phyloP scores from a whole-genome alignment of 2,888 invertebrate species.

The Agriopis marginaria region DNA sequence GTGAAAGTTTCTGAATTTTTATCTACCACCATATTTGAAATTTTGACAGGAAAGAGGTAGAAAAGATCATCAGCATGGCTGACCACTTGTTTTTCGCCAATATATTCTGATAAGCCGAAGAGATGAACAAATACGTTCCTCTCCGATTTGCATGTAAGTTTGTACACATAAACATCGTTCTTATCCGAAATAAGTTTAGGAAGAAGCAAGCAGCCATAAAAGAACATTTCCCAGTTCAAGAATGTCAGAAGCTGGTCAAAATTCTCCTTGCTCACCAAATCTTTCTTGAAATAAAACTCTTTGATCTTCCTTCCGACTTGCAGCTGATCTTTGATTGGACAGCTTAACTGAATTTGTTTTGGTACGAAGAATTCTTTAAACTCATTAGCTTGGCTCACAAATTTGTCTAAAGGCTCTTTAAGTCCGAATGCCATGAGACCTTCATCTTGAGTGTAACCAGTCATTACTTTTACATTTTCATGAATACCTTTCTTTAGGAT shows the following conservation, averaged over 20 bases:
- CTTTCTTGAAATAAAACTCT: slow-evolving; percentile 59
- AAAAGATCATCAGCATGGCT: slow-evolving; percentile 62
- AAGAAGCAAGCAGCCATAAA: slow-evolving; percentile 52
- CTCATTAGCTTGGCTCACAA: slow-evolving; percentile 53
- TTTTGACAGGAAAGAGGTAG: slow-evolving; percentile 59
- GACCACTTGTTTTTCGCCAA: slow-evolving; percentile 47
- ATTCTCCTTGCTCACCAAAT: slow-evolving; percentile 50
- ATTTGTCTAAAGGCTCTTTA: slow-evolving; percentile 41
- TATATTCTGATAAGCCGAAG: slow-evolving; percentile 43
- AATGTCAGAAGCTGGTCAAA: slow-evolving; percentile 51
- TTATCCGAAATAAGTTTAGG: slow-evolving; percentile 54
- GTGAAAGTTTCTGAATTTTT: slow-evolving; percentile 54
- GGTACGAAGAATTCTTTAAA: slow-evolving; percentile 63
- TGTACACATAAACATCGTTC: slow-evolving; percentile 62
- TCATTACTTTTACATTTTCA: slow-evolving; percentile 87
- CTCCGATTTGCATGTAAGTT: slow-evolving; percentile 64
- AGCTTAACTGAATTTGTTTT: slow-evolving; percentile 50
- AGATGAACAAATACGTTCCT: slow-evolving; percentile 55
- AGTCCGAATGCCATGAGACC: slow-evolving; percentile 69
- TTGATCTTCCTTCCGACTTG: slow-evolving; percentile 58
- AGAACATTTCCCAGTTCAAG: slow-evolving; percentile 53
- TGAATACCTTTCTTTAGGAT: slow-evolving; percentile 77
- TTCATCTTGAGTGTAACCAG: slow-evolving; percentile 90
- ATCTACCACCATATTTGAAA: slow-evolving; percentile 48
- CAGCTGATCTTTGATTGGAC: slow-evolving; percentile 55